These are phyloP conservation scores for Drosophila mayri DNA, from an alignment of 1,140 invertebrate genomes.

Conservation along the genomic window DNA sequence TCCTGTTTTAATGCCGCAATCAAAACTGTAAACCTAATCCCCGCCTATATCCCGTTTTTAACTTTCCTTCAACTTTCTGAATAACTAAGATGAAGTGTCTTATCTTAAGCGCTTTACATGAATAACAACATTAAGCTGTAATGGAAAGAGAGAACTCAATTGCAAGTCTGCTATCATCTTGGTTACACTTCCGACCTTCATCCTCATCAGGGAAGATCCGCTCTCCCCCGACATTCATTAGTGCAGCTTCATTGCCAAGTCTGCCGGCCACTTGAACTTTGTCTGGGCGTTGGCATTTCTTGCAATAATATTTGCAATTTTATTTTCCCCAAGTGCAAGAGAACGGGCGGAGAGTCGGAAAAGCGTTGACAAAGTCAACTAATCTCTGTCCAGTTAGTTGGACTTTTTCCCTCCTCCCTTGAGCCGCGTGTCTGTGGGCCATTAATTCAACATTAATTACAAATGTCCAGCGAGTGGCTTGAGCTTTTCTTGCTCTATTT, in stretches of 20 bases:
- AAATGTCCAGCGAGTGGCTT: constrained; percentile 33
- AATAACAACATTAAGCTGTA: constrained; percentile 31
- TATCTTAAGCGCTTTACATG: constrained; percentile 34
- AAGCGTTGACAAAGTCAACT: constrained; percentile 45
- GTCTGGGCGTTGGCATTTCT: constrained; percentile 47
- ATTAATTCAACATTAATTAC: constrained; percentile 52
- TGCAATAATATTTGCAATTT: constrained; percentile 43
- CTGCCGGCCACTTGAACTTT: constrained; percentile 51
- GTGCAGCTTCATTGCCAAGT: constrained; percentile 49
- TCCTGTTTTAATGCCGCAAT: neutral
- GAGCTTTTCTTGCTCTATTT: constrained; percentile 36
- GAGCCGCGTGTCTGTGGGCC: constrained; percentile 30
- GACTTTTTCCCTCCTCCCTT: neutral
- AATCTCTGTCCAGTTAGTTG: constrained; percentile 41
- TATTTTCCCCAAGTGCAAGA: constrained; percentile 18
- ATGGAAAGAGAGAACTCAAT: constrained; percentile 11
- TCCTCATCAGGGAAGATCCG: neutral
- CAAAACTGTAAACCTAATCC: constrained; percentile 1
- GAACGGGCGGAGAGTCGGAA: constrained; percentile 1
- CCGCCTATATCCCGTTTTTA: neutral
- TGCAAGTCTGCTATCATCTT: constrained; percentile 21
- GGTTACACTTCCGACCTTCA: constrained; percentile 3
- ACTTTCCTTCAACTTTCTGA: constrained; percentile 18
- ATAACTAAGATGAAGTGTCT: constrained; percentile 7
- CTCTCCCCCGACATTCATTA: constrained; percentile 32